phyloP scores from a whole-genome alignment of 2,113 vertebrate species.

The Elephas maximus region DNA sequence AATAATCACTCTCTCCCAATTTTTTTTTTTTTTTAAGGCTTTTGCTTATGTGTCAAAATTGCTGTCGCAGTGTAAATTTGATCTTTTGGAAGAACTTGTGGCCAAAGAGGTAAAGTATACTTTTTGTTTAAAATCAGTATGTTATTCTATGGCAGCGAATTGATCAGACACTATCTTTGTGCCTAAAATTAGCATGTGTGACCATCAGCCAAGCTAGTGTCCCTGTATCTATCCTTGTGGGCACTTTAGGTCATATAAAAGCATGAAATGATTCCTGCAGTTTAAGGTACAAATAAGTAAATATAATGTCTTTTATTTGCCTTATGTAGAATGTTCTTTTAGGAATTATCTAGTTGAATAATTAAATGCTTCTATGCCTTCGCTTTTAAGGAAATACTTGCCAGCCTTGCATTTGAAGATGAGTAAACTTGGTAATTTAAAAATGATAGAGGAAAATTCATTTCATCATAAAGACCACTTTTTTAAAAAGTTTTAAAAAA shows the following conservation, averaged over 20 bases:
- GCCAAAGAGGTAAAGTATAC: constrained; percentile 93
- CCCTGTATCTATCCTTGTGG: not conserved
- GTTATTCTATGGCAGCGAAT: constrained; percentile 1
- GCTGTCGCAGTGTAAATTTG: constrained; percentile 94
- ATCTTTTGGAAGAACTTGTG: constrained; percentile 94
- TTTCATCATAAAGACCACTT: constrained; percentile 33
- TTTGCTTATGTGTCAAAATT: constrained; percentile 95
- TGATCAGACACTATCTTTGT: not conserved
- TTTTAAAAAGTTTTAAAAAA: constrained; percentile 35
- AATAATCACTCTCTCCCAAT: constrained; percentile 41
- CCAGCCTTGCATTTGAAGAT: constrained; percentile 55
- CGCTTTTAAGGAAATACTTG: not conserved
- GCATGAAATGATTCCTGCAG: not conserved
- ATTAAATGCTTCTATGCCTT: not conserved
- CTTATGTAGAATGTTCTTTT: not conserved
- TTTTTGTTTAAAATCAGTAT: constrained; percentile 66
- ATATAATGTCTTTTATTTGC: not conserved
- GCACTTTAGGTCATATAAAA: not conserved
- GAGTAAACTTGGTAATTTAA: constrained; percentile 39
- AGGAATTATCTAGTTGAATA: constrained; percentile 24
- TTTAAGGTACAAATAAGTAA: not conserved
- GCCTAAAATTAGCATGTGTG: constrained; percentile 26
- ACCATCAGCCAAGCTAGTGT: constrained; percentile 5
- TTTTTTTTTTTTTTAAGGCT: constrained; percentile 89
- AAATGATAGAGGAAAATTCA: constrained; percentile 43